Evolutionary conservation across 2,797 vertebrate species (phyloP).

Genomic region (Myotis planiceps): DNA sequence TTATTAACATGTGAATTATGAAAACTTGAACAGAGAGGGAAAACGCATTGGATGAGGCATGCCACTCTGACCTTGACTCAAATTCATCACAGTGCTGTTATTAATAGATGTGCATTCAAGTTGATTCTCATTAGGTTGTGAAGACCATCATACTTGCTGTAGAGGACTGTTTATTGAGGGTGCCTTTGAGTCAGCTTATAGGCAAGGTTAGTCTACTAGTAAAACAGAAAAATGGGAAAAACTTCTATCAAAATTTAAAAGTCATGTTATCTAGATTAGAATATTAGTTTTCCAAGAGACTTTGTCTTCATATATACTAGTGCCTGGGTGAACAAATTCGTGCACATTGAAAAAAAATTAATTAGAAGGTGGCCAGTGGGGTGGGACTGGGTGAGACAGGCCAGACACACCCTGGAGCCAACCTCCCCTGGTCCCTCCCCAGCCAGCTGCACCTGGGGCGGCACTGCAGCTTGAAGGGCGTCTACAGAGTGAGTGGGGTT

Average conservation of each 20-base stretch:
- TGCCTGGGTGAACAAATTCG: too few species aligned
- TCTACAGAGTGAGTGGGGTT: too few species aligned
- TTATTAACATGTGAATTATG: not conserved
- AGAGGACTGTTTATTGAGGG: not conserved
- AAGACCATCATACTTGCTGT: not conserved
- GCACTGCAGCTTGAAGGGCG: accelerated
- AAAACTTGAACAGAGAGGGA: accelerated
- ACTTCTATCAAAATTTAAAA: not conserved
- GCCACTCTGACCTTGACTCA: not conserved
- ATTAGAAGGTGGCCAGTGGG: too few species aligned
- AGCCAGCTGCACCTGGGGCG: too few species aligned
- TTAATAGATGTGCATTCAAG: not conserved
- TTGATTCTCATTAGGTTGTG: not conserved
- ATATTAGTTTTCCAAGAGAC: not conserved
- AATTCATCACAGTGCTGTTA: not conserved
- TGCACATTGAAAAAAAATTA: too few species aligned
- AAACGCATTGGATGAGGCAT: not conserved
- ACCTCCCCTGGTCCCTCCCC: too few species aligned
- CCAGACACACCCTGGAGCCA: too few species aligned
- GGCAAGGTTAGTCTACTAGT: not conserved
- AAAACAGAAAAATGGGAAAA: not conserved
- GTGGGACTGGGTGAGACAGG: too few species aligned
- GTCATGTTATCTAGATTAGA: not conserved
- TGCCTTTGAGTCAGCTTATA: not conserved
- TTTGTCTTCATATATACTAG: not conserved